A percentile compares a stretch with the other conserved stretches of the same genome.
phyloP scores from a whole-genome alignment of 2,113 vertebrate genomes.

The Mormoops blainvillei region DNA sequence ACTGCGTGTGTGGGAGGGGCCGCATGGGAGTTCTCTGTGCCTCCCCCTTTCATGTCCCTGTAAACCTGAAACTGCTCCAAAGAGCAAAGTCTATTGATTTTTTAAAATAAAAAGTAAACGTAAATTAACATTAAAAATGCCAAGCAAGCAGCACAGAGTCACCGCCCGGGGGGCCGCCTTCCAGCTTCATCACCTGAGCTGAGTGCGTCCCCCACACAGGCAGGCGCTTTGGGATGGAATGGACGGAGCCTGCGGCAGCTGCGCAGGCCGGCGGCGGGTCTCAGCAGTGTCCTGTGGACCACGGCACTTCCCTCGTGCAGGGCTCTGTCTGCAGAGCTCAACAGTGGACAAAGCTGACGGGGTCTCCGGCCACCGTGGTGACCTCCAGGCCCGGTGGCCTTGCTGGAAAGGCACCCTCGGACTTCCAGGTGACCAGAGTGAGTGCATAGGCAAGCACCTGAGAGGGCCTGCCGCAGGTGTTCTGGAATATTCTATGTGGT shows the following conservation, averaged over 20 bases:
- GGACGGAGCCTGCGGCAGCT: no score
- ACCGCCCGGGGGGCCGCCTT: no score
- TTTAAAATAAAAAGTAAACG: not conserved
- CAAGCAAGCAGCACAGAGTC: not conserved
- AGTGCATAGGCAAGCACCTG: not conserved
- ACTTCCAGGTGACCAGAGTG: not conserved
- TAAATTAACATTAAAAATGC: not conserved
- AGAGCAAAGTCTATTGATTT: not conserved
- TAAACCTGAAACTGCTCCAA: not conserved
- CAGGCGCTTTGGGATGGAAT: not conserved
- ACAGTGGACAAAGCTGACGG: not conserved
- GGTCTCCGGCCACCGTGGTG: rapidly evolving
- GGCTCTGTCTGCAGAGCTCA: not conserved
- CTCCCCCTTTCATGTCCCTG: not conserved
- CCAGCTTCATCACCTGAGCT: no score
- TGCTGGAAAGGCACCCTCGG: not conserved
- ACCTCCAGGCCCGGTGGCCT: not conserved
- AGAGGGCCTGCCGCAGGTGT: not conserved
- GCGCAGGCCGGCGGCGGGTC: no score
- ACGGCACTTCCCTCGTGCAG: rapidly evolving
- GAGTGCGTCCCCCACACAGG: not conserved
- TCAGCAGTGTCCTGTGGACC: not conserved
- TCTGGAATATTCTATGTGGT: not conserved
- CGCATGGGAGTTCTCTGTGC: rapidly evolving
- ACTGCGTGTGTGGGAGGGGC: not conserved